A percentile compares a stretch with the other conserved stretches of the same genome.
phyloP scores from a whole-genome alignment of 2,113 vertebrate species.

The Anhinga anhinga region DNA sequence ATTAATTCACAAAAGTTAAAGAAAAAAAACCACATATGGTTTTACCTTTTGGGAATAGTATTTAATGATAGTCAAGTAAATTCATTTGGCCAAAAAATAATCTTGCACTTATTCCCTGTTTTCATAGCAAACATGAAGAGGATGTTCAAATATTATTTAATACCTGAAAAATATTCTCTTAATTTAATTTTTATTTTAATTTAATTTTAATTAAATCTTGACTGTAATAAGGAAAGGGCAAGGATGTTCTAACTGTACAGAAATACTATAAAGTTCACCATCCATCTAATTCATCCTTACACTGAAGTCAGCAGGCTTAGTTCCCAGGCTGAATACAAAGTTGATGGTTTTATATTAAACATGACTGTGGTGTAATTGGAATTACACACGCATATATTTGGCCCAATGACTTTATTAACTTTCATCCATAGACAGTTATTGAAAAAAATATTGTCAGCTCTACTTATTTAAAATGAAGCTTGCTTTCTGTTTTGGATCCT shows the following conservation, averaged over 20 bases:
- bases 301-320: neutral
- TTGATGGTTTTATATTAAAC: conserved; percentile 22
- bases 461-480: conserved; percentile 13
- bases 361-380: conserved; percentile 16
- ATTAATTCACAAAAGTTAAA: neutral
- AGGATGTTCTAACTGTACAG: neutral
- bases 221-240: conserved; percentile 10
- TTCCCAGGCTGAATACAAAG: neutral
- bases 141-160: conserved; percentile 41
- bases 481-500: neutral
- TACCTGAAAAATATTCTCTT: conserved; percentile 11
- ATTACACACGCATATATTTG: conserved; percentile 36
- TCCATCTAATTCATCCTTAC: neutral
- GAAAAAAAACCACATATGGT: neutral
- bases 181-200: conserved; percentile 44
- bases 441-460: conserved; percentile 17
- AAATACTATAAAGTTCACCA: neutral
- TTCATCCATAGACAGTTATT: conserved; percentile 23
- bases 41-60: neutral
- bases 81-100: conserved; percentile 34
- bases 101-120: conserved; percentile 7
- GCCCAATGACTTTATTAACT: conserved; percentile 44
- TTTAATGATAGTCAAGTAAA: conserved; percentile 21
- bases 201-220: conserved; percentile 52
- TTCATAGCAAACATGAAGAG: conserved; percentile 27